Conservation (phyloP, 2,888 invertebrate species). For the Drosophila aldrichi region DNA sequence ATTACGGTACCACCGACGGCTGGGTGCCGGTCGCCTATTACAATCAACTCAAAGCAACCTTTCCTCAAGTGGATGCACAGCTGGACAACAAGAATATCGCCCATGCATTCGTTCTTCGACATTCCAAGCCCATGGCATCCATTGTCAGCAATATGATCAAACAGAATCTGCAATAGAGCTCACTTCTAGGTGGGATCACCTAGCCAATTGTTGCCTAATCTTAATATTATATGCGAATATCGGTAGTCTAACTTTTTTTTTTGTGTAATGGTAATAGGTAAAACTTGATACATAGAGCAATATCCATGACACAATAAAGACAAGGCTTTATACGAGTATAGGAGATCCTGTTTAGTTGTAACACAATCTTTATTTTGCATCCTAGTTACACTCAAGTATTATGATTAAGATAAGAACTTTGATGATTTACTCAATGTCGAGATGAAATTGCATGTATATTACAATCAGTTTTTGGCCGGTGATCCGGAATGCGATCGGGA, state of each 20-base stretch:
- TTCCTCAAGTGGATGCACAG: slow-evolving; percentile 88
- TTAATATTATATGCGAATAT: slow-evolving; percentile 24
- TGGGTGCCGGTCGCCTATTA: slow-evolving; percentile 93
- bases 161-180: slow-evolving; percentile 54
- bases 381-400: slow-evolving; percentile 4
- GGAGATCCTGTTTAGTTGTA: slow-evolving; percentile 2
- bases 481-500: slow-evolving; percentile 62
- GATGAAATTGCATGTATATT: not conserved
- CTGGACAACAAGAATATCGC: slow-evolving; percentile 88
- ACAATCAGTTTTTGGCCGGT: slow-evolving; percentile 58
- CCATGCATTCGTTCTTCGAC: slow-evolving; percentile 93
- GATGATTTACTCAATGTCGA: slow-evolving; percentile 6
- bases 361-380: slow-evolving; percentile 31
- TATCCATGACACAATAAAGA: slow-evolving; percentile 17
- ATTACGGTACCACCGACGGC: slow-evolving; percentile 92
- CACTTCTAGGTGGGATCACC: not conserved
- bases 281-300: not conserved
- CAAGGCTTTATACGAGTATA: not conserved
- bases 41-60: slow-evolving; percentile 87
- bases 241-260: not conserved
- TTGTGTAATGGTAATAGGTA: slow-evolving; percentile 8
- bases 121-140: slow-evolving; percentile 87
- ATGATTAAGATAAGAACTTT: slow-evolving; percentile 3
- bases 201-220: slow-evolving; percentile 54
- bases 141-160: slow-evolving; percentile 83